Conservation (phyloP, 1,140 invertebrate genomes). For the Rhopalosiphum maidis region DNA sequence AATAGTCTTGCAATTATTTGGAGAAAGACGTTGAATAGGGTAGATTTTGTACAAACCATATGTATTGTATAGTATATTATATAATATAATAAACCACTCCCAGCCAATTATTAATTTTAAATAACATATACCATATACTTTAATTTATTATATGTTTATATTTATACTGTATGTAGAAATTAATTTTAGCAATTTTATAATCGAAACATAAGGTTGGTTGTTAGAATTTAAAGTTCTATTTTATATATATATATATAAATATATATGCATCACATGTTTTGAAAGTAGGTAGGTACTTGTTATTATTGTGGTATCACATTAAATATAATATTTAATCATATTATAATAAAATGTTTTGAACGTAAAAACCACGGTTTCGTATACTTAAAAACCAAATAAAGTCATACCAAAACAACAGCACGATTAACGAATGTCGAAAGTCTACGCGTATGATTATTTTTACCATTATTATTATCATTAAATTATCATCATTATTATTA, state of each 20-base stretch:
- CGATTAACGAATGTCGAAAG: background rate
- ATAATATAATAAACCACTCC: background rate
- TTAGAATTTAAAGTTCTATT: background rate
- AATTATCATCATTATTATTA: constrained; percentile 21
- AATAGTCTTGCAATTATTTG: too few relatives aligned
- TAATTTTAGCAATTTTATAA: background rate
- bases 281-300: background rate
- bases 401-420: background rate
- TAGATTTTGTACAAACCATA: background rate
- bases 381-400: background rate
- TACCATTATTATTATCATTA: background rate
- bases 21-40: too few relatives aligned
- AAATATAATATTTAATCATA: background rate
- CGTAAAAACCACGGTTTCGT: background rate
- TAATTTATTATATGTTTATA: background rate
- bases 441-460: background rate
- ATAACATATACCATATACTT: background rate
- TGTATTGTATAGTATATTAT: too few relatives aligned
- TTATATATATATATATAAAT: too few relatives aligned
- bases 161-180: background rate
- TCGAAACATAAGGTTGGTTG: background rate
- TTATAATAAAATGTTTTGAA: background rate
- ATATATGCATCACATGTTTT: background rate
- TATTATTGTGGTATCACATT: background rate
- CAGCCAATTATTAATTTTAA: too few relatives aligned